Evolutionary conservation across 30 jellyfish, hydroid and myxozoan species (phyloP).

Genomic region (Aurelia aurita): DNA sequence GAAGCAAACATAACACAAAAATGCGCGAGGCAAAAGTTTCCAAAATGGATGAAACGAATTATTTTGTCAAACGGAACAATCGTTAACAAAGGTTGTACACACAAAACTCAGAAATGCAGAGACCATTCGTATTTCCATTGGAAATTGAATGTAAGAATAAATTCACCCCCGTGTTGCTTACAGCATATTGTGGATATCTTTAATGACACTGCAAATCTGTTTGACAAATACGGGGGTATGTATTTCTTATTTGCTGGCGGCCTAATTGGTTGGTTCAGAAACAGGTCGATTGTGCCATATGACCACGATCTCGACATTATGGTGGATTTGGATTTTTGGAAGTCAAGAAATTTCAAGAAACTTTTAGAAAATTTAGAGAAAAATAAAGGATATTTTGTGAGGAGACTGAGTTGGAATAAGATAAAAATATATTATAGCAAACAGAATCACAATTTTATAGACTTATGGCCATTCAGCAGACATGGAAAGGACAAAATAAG

Average conservation of each 20-base stretch:
- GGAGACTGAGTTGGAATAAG: conserved; percentile 15
- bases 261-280: conserved; percentile 62
- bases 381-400: conserved; percentile 8
- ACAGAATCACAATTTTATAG: conserved; percentile 29
- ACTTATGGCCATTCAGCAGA: conserved; percentile 64
- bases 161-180: conserved; percentile 68
- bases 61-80: conserved; percentile 23
- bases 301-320: conserved; percentile 59
- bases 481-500: background rate
- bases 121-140: conserved; percentile 32
- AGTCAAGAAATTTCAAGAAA: conserved; percentile 13
- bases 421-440: conserved; percentile 42
- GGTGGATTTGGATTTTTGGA: conserved; percentile 50
- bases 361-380: background rate
- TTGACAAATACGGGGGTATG: conserved; percentile 10
- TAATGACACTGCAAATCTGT: background rate
- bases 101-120: conserved; percentile 10
- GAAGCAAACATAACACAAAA: background rate
- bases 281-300: conserved; percentile 51
- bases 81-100: conserved; percentile 44
- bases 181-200: conserved; percentile 34
- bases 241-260: conserved; percentile 59
- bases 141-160: conserved; percentile 15
- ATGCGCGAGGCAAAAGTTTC: conserved; percentile 10
- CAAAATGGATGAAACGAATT: conserved; percentile 53